Evolutionary conservation across 2,113 vertebrate species (phyloP), one percentile per base, ranked within the genome.

Genomic region (Tautogolabrus adspersus): DNA sequence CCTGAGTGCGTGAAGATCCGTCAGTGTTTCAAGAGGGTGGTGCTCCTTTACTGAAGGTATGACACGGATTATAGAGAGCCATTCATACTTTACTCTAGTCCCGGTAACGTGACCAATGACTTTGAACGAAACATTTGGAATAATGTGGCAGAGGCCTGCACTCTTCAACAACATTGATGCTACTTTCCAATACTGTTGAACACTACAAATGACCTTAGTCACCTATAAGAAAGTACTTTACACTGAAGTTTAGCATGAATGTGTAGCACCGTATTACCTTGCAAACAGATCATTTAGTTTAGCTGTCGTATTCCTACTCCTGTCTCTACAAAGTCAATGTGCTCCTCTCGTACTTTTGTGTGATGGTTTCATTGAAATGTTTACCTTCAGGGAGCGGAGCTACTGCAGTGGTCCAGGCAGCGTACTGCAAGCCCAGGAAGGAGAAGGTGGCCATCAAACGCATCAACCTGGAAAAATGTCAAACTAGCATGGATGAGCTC

Each of bases 401-500:
- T 13, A 98, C 97, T 8, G 97, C 97, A 0, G 97, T 98, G 87
- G 97, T 98, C 62, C 97, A 98, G 83, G 97, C 97, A 44, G 97
- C 97, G 0, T 96, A 95, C 79, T 98, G 97, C 57, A 66, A 75
- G 44, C 97, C 97, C 0, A 96, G 97, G 87, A 98, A 98, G 89
- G 97, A 98, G 91, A 97, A 95, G 87, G 97, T 98, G 92, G 97
- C 97, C 0, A 98, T 98, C 83, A 98, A 98, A 90, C 94, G 97
- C 66, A 98, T 98, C 89, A 98, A 98, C 79, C 95, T 98, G 21
- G 97, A 98, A 88, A 98, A 98, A 80, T 98, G 97, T 93, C 97
- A 98, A 77, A 98, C 97, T 0, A 98, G 97, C 93, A 98, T 98
- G 97, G 97, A 98, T 62, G 97, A 98, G 62, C 97, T 98, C 51